phyloP scores from a whole-genome alignment of 2,113 vertebrate species.

The Gyps fulvus region DNA sequence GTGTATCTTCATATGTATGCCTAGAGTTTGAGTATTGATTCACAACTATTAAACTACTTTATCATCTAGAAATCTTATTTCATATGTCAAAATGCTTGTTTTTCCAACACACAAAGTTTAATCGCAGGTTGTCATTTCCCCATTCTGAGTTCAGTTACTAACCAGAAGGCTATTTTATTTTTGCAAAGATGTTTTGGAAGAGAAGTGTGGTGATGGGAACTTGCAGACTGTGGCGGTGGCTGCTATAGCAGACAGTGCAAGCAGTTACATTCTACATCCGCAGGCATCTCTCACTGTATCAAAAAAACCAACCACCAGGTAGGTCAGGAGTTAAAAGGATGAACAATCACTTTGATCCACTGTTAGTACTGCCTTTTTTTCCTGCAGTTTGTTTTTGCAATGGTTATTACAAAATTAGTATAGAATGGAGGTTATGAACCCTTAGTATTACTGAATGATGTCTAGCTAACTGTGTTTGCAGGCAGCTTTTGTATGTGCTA shows the following conservation, averaged over 20 bases:
- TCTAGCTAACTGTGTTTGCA: not conserved
- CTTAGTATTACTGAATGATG: not conserved
- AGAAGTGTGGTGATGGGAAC: constrained; percentile 62
- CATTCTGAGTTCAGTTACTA: not conserved
- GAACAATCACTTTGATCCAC: not conserved
- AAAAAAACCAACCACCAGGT: constrained; percentile 66
- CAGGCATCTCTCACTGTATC: constrained; percentile 55
- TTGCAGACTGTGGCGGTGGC: constrained; percentile 65
- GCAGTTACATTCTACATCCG: constrained; percentile 65
- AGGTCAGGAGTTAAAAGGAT: not conserved
- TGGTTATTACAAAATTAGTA: not conserved
- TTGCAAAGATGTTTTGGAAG: constrained; percentile 68
- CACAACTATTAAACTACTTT: not conserved
- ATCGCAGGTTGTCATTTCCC: not conserved
- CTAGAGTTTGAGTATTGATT: not conserved
- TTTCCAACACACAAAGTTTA: not conserved
- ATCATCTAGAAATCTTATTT: not conserved
- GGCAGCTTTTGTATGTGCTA: not conserved
- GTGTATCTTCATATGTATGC: not conserved
- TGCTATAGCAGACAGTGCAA: constrained; percentile 60
- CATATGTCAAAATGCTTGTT: not conserved
- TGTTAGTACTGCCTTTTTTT: not conserved
- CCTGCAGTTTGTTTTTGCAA: not conserved
- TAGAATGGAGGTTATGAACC: not conserved
- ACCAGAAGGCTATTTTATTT: not conserved